Evolutionary conservation across 37 sponge, comb jelly and placozoan genomes (phyloP), one percentile per base, ranked within the genome.

Genomic region (Cliona cf. orientalis): DNA sequence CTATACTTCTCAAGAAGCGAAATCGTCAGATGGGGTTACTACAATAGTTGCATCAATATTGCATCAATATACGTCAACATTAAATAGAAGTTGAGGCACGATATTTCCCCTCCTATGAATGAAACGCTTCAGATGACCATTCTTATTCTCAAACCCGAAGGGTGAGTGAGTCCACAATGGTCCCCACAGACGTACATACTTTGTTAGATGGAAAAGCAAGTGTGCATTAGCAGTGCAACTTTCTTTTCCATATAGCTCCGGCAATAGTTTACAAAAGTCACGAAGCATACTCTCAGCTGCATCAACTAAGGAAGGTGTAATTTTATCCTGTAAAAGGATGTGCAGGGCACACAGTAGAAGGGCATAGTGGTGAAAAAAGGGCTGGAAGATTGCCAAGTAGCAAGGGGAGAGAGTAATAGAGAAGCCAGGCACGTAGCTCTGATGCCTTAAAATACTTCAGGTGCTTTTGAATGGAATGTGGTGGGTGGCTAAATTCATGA

Each of bases 101-200:
- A 84, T 53, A 37, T 68, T 38, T 37, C 28, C 9, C 28, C 28
- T 83, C 34, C 68, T 55, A 67, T 84, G 84, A 36, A 49, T 49
- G 14, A 49, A 19, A 49, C 53, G 14, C 53, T 49, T 49, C 53
- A 49, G 14, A 14, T 19, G 14, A 74, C n/a, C 42, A 25, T 74
- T 74, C 7, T 66, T 53, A 56, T 37, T 59, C 57, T 84, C 84
- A 33, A 67, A 75, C 17, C 46, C 53, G 75, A 84, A 75, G 29
- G 84, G 41, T 29, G 84, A 84, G 56, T 84, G 76, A 17, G 84
- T 66, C 84, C 84, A 83, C 0, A 74, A 59, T 25, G 84, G 75
- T 11, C 74, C 68, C 67, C 62, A 82, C 39, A 83, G 68, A 22
- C 75, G 40, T 33, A 83, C 84, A 83, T 68, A 83, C 39, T 74